Base-by-base conservation (phyloP, 2,113 vertebrate genomes). In the Elanoides forficatus region DNA sequence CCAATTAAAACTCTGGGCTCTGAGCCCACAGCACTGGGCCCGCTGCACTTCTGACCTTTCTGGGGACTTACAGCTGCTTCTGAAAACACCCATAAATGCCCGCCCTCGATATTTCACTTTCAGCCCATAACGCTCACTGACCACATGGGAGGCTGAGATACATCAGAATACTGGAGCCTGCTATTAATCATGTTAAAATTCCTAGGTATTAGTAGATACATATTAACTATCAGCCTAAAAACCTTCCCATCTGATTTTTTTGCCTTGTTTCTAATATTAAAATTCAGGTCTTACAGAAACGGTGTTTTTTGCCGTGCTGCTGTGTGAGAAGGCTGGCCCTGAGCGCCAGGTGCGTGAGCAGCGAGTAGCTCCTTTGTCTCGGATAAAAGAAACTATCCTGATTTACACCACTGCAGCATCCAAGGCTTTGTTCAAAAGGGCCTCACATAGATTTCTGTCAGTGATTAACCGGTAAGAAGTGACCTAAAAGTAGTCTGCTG, bases 321-420 rank as follows among this genome's bases (percentile, higher is more conserved):
- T 56, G 58, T 9, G 63, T 19, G 42, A 45, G 52, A 53, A 56
- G 53, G 38, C 48, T 50, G 92, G 76, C 58, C 82, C 82, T 25
- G 89, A 68, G 18, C 50, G 1, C 79, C 90, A 96, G 94, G 87
- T 95, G 90, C 32, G 6, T 80, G 68, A 86, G 85, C 42, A 0
- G 48, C 47, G 10, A 74, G 43, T 1, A 1, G 11, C 65, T 88
- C 88, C 87, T 96, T 97, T 94, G 93, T 94, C 63, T 92, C 1
- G 0, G 78, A n/a, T 84, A 29, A 95, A 88, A 91, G 85, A 25
- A 19, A 47, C 66, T 45, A 21, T 72, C 82, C 78, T 63, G 92
- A 72, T 94, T 93, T 85, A 79, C 93, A 88, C 90, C 83, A 15
- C 62, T 7, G n/a, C 76, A 84, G 92, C 81, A 76, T 22, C 86